Conservation (phyloP, 2,113 vertebrate genomes). For the Bubo blakistoni region DNA sequence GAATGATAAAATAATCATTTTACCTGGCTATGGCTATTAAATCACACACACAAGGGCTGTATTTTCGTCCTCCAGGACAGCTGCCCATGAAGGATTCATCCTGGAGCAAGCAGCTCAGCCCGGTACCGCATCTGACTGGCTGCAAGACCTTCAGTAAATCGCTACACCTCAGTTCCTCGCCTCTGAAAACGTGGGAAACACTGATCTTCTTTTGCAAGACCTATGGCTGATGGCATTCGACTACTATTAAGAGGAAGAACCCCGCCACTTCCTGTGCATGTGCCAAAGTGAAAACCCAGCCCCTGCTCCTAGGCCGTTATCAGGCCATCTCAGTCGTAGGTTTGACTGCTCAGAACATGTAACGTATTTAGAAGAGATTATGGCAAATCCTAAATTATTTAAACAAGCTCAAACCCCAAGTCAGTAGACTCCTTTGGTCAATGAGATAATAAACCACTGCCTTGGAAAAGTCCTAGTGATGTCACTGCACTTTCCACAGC, state of each 20-base stretch:
- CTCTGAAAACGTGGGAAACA: not conserved
- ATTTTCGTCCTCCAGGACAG: rapidly evolving
- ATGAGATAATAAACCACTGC: conserved; percentile 38
- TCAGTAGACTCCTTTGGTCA: conserved; percentile 8
- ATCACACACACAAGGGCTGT: not conserved
- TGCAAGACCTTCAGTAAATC: not conserved
- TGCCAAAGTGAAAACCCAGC: not conserved
- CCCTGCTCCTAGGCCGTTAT: not conserved
- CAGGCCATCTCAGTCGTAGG: not conserved
- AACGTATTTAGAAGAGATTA: not conserved
- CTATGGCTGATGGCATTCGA: not conserved
- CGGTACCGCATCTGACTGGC: rapidly evolving
- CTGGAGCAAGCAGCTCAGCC: not conserved
- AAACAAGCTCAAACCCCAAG: not conserved
- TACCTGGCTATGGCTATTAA: not conserved
- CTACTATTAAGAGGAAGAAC: not conserved
- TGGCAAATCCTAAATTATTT: not conserved
- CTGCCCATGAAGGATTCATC: not conserved
- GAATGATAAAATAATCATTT: rapidly evolving
- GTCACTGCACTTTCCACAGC: conserved; percentile 8
- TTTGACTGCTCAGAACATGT: not conserved
- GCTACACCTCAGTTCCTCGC: not conserved
- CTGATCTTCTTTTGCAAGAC: not conserved
- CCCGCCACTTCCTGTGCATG: not conserved
- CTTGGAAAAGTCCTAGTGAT: conserved; percentile 1